Base-by-base conservation (phyloP, 2,113 vertebrate species). In the Perca schrenkii region DNA sequence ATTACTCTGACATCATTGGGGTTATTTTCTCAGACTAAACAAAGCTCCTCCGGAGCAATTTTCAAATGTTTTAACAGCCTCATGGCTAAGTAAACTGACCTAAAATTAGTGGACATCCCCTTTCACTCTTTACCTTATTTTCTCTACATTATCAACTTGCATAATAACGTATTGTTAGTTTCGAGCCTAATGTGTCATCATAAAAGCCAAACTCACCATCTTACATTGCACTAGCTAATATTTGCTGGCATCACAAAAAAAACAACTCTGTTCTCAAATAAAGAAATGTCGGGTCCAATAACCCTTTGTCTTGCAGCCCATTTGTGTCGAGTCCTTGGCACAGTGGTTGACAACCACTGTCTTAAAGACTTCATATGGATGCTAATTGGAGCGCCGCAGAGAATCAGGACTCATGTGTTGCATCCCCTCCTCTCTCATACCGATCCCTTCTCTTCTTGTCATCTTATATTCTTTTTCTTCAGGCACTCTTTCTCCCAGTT, bases 401-500 rank as follows among this genome's bases (percentile, higher is more conserved):
- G 88, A 84, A 83, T 81, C 80, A n/a, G 76, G 80, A 87, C 74
- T 34, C 34, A 80, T 80, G 80, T 66, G 69, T 90, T 84, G 73
- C 85, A 83, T 90, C 76, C 80, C 81, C 65, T 74, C 86, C 65
- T 79, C 82, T 85, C 81, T 64, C 80, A 67, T 50, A 50, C 80
- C 8, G 25, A 77, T 78, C 50, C 76, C 66, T 60, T 85, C 82
- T 69, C 79, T 53, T 83, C 86, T 68, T 85, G 64, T 91, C 89
- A 91, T 93, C 85, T 82, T 57, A 82, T 80, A 89, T 90, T 91
- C 87, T 85, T 82, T 88, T 87, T 91, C 86, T 90, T 81, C 73
- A n/a, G 57, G 8, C 70, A 16, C 77, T 86, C 84, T 73, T 70
- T 81, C 83, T 72, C 71, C 65, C 70, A 74, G 57, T 64, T 86